A percentile compares a stretch with the other conserved stretches of the same genome.
phyloP scores from a whole-genome alignment of 2,888 invertebrate genomes.

The Eremobia ochroleuca region DNA sequence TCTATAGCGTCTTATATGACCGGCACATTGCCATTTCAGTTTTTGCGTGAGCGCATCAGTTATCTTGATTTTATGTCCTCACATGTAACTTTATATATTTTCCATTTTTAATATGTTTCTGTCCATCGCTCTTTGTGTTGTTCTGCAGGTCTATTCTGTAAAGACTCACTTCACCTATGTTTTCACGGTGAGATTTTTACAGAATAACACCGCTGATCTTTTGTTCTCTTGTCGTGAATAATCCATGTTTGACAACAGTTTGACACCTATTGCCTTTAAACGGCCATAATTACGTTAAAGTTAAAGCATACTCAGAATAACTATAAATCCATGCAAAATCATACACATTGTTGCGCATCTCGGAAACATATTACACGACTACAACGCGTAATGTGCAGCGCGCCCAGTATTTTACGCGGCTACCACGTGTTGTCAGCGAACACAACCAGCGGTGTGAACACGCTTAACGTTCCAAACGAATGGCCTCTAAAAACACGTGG shows the following conservation, averaged over 20 bases:
- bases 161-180: no score
- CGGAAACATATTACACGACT: constrained; percentile 28
- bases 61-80: no score
- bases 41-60: no score
- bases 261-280: not conserved
- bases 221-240: no score
- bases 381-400: constrained; percentile 53
- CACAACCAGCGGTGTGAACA: constrained; percentile 46
- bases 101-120: no score
- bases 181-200: no score
- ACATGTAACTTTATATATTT: no score
- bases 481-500: constrained; percentile 68
- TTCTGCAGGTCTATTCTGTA: no score
- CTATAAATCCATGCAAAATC: constrained; percentile 36
- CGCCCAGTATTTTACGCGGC: constrained; percentile 57
- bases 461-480: constrained; percentile 64
- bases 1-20: not conserved
- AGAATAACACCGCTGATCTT: no score
- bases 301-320: constrained; percentile 8
- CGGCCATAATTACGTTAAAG: not conserved
- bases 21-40: no score
- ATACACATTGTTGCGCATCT: constrained; percentile 25
- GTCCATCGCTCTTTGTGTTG: no score
- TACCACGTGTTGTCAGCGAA: constrained; percentile 64
- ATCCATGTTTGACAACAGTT: no score